Conservation (phyloP, 2,888 invertebrate species). For the Latrodectus hesperus region DNA sequence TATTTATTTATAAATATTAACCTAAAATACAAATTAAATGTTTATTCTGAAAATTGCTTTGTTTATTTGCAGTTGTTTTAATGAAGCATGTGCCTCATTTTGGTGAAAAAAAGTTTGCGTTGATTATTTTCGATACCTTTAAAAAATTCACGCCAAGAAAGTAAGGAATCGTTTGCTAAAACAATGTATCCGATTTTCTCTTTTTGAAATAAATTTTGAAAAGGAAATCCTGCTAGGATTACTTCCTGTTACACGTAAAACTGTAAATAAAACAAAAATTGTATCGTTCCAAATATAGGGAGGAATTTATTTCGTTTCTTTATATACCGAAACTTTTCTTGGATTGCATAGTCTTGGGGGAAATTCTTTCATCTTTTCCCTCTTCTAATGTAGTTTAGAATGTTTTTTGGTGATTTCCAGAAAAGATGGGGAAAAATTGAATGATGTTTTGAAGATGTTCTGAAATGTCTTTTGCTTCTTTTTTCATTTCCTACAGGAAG, state of each 20-base stretch:
- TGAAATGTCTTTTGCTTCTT: slow-evolving; percentile 21
- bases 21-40: no score
- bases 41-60: no score
- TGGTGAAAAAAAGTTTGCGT: no score
- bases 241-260: neutral
- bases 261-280: neutral
- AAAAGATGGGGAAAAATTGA: slow-evolving; percentile 45
- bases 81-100: no score
- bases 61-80: no score
- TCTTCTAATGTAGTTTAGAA: slow-evolving; percentile 43
- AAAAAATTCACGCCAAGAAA: neutral
- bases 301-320: neutral
- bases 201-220: neutral
- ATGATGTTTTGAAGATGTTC: slow-evolving; percentile 43
- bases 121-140: no score
- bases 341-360: neutral
- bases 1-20: no score
- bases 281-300: neutral
- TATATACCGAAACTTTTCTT: neutral
- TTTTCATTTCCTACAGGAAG: slow-evolving; percentile 22
- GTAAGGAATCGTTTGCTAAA: neutral
- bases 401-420: slow-evolving; percentile 37
- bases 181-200: neutral
- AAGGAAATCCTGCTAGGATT: neutral
- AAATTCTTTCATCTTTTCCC: slow-evolving; percentile 21